Conservation (phyloP, 2,113 vertebrate genomes). For the Apteryx mantelli region DNA sequence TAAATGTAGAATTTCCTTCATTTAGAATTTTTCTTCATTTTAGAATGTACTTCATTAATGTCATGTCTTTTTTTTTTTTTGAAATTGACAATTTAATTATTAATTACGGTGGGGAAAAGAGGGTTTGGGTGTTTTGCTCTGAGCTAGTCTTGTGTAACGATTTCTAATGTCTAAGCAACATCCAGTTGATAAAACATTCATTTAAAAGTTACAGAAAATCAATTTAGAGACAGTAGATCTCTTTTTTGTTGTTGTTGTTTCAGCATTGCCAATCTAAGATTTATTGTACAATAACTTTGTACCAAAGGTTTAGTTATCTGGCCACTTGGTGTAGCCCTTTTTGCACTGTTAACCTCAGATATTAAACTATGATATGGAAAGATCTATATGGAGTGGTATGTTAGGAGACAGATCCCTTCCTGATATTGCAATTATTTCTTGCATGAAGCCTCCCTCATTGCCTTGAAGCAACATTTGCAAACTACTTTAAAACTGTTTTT, state of each 20-base stretch:
- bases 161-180: neutral
- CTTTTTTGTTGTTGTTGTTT: neutral
- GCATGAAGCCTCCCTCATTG: neutral
- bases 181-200: neutral
- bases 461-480: neutral
- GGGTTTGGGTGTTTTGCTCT: neutral
- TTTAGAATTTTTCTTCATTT: neutral
- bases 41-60: neutral
- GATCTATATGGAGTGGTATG: rapidly evolving
- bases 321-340: neutral
- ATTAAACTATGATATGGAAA: neutral
- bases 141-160: neutral
- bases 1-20: neutral
- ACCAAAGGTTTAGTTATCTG: rapidly evolving
- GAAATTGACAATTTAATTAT: neutral
- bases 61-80: neutral
- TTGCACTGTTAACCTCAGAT: neutral
- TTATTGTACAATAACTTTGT: neutral
- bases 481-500: neutral
- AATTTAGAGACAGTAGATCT: neutral
- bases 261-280: neutral
- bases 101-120: neutral
- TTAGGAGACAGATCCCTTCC: neutral
- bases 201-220: neutral
- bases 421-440: neutral